phyloP scores from a whole-genome alignment of 2,797 vertebrate genomes.

The Enteromius argenteus region DNA sequence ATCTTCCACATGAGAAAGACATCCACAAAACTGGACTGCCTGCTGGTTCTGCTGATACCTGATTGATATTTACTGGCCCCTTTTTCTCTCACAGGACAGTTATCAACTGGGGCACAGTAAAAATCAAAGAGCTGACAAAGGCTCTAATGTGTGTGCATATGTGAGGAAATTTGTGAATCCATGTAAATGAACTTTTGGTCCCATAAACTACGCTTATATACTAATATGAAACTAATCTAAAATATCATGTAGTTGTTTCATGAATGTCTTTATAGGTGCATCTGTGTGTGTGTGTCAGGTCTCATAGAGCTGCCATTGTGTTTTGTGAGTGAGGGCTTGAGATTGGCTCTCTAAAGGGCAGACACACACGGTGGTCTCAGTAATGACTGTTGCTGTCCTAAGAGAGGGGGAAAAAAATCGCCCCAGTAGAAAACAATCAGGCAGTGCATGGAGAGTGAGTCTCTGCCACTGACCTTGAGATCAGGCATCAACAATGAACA shows the following conservation, averaged over 20 bases:
- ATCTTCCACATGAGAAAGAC: constrained; percentile 19
- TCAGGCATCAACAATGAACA: constrained; percentile 56
- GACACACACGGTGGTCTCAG: constrained; percentile 64
- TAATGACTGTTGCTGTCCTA: constrained; percentile 70
- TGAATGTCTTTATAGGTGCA: constrained; percentile 27
- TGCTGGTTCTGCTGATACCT: constrained; percentile 22
- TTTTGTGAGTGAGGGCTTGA: constrained; percentile 24
- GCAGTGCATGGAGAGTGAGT: not conserved
- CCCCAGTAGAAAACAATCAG: constrained; percentile 73
- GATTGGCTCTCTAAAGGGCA: constrained; percentile 48
- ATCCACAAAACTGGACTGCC: constrained; percentile 31
- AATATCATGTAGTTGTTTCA: not conserved
- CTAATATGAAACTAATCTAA: not conserved
- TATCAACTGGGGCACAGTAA: constrained; percentile 50
- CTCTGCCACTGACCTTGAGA: constrained; percentile 69
- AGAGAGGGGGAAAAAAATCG: constrained; percentile 67
- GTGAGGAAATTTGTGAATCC: not conserved
- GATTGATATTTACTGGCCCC: constrained; percentile 52
- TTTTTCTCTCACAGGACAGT: constrained; percentile 47
- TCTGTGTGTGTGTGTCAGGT: constrained; percentile 32
- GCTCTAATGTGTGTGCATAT: constrained; percentile 9
- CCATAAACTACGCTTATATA: not conserved
- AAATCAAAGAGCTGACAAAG: constrained; percentile 44
- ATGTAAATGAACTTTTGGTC: not conserved
- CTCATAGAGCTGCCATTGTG: not conserved